These are phyloP conservation scores for Synanthedon myopaeformis DNA, from an alignment of 2,888 invertebrate genomes.

Conservation along the genomic window DNA sequence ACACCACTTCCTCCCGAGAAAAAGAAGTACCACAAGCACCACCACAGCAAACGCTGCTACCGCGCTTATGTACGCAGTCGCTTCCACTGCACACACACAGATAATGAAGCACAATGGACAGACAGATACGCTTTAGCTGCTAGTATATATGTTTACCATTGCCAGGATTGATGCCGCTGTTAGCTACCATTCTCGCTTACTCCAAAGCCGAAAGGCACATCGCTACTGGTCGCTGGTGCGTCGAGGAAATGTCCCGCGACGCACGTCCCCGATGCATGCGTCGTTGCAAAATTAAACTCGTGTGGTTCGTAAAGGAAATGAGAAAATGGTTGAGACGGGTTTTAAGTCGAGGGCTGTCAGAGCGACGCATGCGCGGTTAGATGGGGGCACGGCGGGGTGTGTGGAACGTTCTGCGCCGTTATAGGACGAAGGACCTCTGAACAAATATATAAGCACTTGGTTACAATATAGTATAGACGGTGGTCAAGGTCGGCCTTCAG, in stretches of 20 bases:
- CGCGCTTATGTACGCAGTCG: constrained; percentile 89
- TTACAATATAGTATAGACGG: neutral
- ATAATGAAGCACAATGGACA: neutral
- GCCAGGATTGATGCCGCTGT: constrained; percentile 44
- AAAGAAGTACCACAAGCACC: constrained; percentile 86
- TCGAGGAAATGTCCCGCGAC: neutral
- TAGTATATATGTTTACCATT: constrained; percentile 47
- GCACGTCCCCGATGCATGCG: constrained; percentile 4
- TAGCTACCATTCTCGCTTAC: constrained; percentile 56
- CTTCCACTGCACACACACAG: constrained; percentile 75
- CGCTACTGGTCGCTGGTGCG: constrained; percentile 11
- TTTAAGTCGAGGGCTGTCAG: constrained; percentile 44
- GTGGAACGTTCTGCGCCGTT: constrained; percentile 35
- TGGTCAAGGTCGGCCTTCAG: constrained; percentile 44
- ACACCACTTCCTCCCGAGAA: constrained; percentile 83
- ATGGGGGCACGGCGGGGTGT: constrained; percentile 57
- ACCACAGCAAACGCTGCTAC: constrained; percentile 86
- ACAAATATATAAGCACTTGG: constrained; percentile 14
- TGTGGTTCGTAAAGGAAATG: constrained; percentile 22
- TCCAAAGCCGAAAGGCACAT: constrained; percentile 22
- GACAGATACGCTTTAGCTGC: neutral
- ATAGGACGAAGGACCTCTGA: constrained; percentile 44
- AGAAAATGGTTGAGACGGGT: constrained; percentile 46
- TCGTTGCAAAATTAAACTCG: constrained; percentile 5
- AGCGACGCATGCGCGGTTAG: constrained; percentile 43